Evolutionary conservation across 2,888 invertebrate species (phyloP).

Genomic region (Notodonta ziczac): DNA sequence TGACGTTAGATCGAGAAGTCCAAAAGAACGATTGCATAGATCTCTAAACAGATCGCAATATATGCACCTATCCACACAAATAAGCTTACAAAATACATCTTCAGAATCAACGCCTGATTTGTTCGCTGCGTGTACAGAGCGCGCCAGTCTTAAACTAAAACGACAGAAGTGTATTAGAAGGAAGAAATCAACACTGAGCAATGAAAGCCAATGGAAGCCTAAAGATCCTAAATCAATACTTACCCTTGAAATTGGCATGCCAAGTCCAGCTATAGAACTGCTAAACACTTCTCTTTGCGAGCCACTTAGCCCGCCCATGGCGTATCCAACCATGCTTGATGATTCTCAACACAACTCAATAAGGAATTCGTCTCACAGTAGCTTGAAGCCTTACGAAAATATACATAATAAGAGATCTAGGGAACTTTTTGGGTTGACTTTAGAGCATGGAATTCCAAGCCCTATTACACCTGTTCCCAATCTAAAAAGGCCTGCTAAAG

Average conservation of each 20-base stretch:
- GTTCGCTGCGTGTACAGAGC: slow-evolving; percentile 54
- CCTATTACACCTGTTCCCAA: slow-evolving; percentile 77
- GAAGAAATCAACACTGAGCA: slow-evolving; percentile 77
- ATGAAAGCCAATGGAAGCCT: slow-evolving; percentile 65
- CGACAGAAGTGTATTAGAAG: slow-evolving; percentile 85
- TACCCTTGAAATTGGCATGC: slow-evolving; percentile 74
- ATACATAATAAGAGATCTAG: slow-evolving; percentile 60
- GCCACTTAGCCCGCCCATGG: slow-evolving; percentile 58
- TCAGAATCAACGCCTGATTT: slow-evolving; percentile 75
- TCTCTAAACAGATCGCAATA: slow-evolving; percentile 67
- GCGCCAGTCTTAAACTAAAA: slow-evolving; percentile 70
- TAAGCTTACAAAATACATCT: slow-evolving; percentile 54
- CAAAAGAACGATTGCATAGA: slow-evolving; percentile 36
- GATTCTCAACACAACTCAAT: slow-evolving; percentile 53
- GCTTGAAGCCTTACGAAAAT: slow-evolving; percentile 63
- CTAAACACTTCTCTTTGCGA: slow-evolving; percentile 67
- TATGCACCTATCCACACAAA: slow-evolving; percentile 59
- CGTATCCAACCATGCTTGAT: slow-evolving; percentile 46
- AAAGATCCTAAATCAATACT: slow-evolving; percentile 63
- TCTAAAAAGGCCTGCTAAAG: slow-evolving; percentile 71
- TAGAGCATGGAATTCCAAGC: slow-evolving; percentile 81
- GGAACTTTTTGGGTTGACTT: slow-evolving; percentile 74
- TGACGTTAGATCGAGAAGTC: slow-evolving; percentile 40
- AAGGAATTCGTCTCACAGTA: slow-evolving; percentile 72
- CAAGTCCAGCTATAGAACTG: slow-evolving; percentile 70